Evolutionary conservation across 2,888 invertebrate species (phyloP), one percentile per base, ranked within the genome.

Genomic region (Diarsia brunnea): DNA sequence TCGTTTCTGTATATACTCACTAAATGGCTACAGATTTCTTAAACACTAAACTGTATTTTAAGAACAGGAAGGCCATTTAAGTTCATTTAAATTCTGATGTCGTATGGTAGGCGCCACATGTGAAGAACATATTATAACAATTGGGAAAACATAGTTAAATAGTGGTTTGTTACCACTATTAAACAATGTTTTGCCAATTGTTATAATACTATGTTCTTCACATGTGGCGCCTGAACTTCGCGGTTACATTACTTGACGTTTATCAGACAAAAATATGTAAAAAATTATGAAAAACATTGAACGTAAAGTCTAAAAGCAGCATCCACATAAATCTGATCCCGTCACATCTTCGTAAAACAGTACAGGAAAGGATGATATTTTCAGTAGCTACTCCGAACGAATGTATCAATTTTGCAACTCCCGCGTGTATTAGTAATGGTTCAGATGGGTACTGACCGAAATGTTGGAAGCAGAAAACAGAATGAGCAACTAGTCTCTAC

Each of bases 1-100:
- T 72, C 70, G 73, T 84, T 77, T 82, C 81, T 82, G 82, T 74
- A 83, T 82, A 82, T 85, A 82, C 58, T 69, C 43, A 75, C 72
- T 69, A 63, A 78, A 73, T 72, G 49, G 43, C 60, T 77, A 75
- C 77, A 61, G 58, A 55, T 64, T 64, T 64, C 58, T n/a, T 68
- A 58, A 55, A 75, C 73, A 73, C 58, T 51, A 58, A 4, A 69
- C n/a, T 64, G 5, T 12, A 51, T 58, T 65, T 65, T 58, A 31
- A 11, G 38, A 78, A 27, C 45, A 51, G 67, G 55, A 76, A 75
- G n/a, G 53, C 38, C 14, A 63, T 61, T 63, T 21, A 49, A 12
- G 45, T 47, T 69, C 45, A 79, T 81, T 82, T 51, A 72, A 81
- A 75, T 81, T 78, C 69, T 55, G 55, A 24, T 65, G 55, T n/a